Base-by-base conservation (phyloP, 2,888 invertebrate genomes). In the Napeogenes sylphis region DNA sequence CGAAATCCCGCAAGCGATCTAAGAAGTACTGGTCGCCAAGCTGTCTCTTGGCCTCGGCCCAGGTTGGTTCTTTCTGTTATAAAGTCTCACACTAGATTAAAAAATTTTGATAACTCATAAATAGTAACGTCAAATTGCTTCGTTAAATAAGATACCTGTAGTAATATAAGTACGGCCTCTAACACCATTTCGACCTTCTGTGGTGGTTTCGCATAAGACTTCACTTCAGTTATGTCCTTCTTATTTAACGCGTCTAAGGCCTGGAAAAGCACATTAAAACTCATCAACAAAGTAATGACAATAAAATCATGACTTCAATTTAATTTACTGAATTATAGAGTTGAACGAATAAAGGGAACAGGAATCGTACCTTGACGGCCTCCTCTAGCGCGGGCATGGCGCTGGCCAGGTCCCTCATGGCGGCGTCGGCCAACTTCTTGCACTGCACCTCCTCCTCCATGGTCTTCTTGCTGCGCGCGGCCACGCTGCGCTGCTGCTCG, bases 321-420 rank as follows among this genome's bases (percentile, higher is more conserved):
- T n/a, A n/a, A n/a, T n/a, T n/a, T n/a, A n/a, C n/a, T 21, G 1
- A 21, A 21, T 21, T 21, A 21, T 21, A 21, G 21, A 54, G 32
- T 8, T 21, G 21, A 30, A 6, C 8, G 4, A 51, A 51, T 30
- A 21, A 30, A 30, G 30, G 21, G 21, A 21, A 21, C 21, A 21
- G 21, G 21, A 21, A 21, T 21, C 12, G 13, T 58, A 86, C 88
- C 83, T 87, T 88, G 2, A 96, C 93, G 35, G 97, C 97, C 74
- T 96, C 97, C 46, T 97, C 94, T 0, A 98, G 84, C 13, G 97
- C 96, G 0, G 97, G 98, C 93, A 98, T 93, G 3, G 96, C 97
- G 69, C 94, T 93, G 64, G 95, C 95, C 58, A 98, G 87, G 85
- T 98, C 97, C 30, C 94, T 92, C 81, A 96, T 93, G 38, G 97